Conservation (phyloP, 2,888 invertebrate genomes). For the Laothoe populi region DNA sequence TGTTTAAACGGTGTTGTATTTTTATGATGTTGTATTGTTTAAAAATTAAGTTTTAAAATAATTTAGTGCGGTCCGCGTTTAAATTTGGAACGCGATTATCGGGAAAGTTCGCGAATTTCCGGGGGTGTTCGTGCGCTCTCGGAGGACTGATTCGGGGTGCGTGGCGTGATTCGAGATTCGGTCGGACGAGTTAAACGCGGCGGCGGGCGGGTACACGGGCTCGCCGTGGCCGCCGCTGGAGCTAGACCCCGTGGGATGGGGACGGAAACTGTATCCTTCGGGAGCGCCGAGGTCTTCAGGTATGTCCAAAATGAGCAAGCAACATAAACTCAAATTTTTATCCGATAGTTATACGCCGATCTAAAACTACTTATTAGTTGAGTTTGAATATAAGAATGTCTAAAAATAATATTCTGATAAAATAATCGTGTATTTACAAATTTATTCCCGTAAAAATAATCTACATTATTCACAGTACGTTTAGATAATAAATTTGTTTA, state of each 20-base stretch:
- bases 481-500: background rate
- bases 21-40: slow-evolving; percentile 21
- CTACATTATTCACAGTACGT: background rate
- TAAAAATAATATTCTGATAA: too few species aligned
- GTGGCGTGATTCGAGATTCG: slow-evolving; percentile 86
- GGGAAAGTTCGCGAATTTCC: slow-evolving; percentile 57
- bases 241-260: slow-evolving; percentile 92
- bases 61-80: slow-evolving; percentile 16
- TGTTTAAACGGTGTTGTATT: background rate
- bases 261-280: slow-evolving; percentile 91
- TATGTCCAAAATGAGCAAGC: slow-evolving; percentile 44
- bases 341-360: background rate
- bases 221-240: slow-evolving; percentile 92
- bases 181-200: slow-evolving; percentile 90
- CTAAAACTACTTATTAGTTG: background rate
- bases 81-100: slow-evolving; percentile 34
- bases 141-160: slow-evolving; percentile 67
- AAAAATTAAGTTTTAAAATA: slow-evolving; percentile 11
- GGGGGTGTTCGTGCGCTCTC: slow-evolving; percentile 69
- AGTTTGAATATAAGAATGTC: too few species aligned
- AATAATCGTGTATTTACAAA: too few species aligned
- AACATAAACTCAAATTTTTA: background rate
- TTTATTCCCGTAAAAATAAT: too few species aligned
- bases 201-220: slow-evolving; percentile 91
- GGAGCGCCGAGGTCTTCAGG: slow-evolving; percentile 87